Evolutionary conservation across 2,888 invertebrate species (phyloP).

Genomic region (Helicoverpa assulta): DNA sequence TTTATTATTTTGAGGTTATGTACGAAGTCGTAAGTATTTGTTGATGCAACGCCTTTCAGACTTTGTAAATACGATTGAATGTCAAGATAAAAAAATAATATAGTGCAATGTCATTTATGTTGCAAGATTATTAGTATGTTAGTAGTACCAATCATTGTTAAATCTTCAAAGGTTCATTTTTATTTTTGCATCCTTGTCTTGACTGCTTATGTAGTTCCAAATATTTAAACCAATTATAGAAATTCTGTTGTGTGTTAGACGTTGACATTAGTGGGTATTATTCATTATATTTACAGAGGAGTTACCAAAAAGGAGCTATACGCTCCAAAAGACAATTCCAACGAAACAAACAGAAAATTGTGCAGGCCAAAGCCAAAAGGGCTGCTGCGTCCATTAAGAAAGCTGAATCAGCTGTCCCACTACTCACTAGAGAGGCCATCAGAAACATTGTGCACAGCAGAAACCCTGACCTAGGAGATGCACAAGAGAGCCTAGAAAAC

Average conservation of each 20-base stretch:
- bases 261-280: neutral
- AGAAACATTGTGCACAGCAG: constrained; percentile 21
- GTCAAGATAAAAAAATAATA: constrained; percentile 3
- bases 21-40: constrained; percentile 20
- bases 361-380: constrained; percentile 40
- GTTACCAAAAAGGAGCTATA: constrained; percentile 49
- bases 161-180: neutral
- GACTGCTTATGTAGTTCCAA: constrained; percentile 2
- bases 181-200: neutral
- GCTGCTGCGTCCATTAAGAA: constrained; percentile 8
- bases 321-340: constrained; percentile 76
- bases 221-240: neutral
- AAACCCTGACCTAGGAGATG: constrained; percentile 45
- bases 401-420: constrained; percentile 1
- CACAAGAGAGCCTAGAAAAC: constrained; percentile 34
- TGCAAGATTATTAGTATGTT: constrained; percentile 8
- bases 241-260: neutral
- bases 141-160: constrained; percentile 1
- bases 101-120: constrained; percentile 4
- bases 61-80: constrained; percentile 16
- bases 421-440: constrained; percentile 21
- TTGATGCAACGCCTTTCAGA: constrained; percentile 27
- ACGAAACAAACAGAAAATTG: constrained; percentile 71
- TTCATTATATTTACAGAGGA: constrained; percentile 28
- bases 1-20: constrained; percentile 72